Evolutionary conservation across 1,140 invertebrate genomes (phyloP).

Genomic region (Hycleus phaleratus): DNA sequence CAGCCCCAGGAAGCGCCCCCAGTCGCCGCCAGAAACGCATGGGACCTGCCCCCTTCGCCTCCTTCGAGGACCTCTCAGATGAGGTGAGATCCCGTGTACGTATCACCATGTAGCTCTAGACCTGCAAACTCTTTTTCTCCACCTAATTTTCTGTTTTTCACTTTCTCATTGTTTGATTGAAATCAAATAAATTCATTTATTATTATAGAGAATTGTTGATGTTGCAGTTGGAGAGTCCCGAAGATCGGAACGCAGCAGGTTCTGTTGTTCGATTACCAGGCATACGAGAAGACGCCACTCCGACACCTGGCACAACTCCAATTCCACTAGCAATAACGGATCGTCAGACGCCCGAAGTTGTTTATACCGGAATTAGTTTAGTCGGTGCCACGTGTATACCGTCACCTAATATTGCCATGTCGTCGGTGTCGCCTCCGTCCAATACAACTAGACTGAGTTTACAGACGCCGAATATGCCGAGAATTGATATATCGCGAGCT

Average conservation of each 20-base stretch:
- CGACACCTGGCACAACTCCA: constrained; percentile 37
- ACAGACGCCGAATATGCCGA: constrained; percentile 64
- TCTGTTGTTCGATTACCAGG: constrained; percentile 54
- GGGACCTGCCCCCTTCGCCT: constrained; percentile 86
- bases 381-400: constrained; percentile 26
- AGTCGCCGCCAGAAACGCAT: constrained; percentile 55
- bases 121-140: not conserved
- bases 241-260: constrained; percentile 44
- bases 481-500: constrained; percentile 79
- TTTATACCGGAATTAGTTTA: constrained; percentile 34
- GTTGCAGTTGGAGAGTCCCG: constrained; percentile 51
- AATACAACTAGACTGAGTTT: constrained; percentile 40
- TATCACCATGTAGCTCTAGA: constrained; percentile 32
- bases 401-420: constrained; percentile 26
- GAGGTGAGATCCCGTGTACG: constrained; percentile 59
- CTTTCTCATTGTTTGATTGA: no score
- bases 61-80: constrained; percentile 83
- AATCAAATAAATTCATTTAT: not conserved
- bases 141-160: no score
- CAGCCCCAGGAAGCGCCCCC: constrained; percentile 18
- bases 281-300: constrained; percentile 55
- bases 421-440: constrained; percentile 37
- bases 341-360: constrained; percentile 12
- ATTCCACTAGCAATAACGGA: constrained; percentile 28
- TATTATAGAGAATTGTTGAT: not conserved